phyloP scores from a whole-genome alignment of 64 coral and sea anemone species.

The Montipora cactus region DNA sequence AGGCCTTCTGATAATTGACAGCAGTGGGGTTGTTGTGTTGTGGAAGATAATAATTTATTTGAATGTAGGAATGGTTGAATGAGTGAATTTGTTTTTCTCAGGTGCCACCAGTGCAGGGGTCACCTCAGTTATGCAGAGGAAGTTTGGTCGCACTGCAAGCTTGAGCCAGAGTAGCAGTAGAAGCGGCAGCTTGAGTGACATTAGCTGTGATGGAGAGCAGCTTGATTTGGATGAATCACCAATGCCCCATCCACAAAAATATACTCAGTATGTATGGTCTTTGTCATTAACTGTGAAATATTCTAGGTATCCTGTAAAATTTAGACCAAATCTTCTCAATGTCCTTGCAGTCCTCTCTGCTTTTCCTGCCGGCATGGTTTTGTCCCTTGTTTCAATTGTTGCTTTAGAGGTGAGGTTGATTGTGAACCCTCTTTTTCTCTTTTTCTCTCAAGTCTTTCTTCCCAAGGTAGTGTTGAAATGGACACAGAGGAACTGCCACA shows the following conservation, averaged over 20 bases:
- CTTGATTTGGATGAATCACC: slow-evolving; percentile 76
- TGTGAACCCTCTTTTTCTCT: not conserved
- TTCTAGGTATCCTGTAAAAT: too few relatives aligned
- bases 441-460: slow-evolving; percentile 34
- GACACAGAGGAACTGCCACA: slow-evolving; percentile 51
- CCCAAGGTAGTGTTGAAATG: slow-evolving; percentile 57
- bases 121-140: slow-evolving; percentile 88
- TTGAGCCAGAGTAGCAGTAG: slow-evolving; percentile 93
- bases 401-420: not conserved
- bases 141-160: slow-evolving; percentile 77
- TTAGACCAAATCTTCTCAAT: too few relatives aligned
- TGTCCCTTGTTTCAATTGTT: not conserved
- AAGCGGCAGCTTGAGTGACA: slow-evolving; percentile 91
- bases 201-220: slow-evolving; percentile 88
- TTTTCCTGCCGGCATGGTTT: too few relatives aligned
- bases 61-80: too few relatives aligned
- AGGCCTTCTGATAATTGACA: too few relatives aligned
- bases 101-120: slow-evolving; percentile 88
- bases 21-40: too few relatives aligned
- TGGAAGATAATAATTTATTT: too few relatives aligned
- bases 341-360: too few relatives aligned
- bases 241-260: slow-evolving; percentile 57
- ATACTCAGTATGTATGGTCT: slow-evolving; percentile 70
- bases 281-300: not conserved
- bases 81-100: not conserved